These are phyloP conservation scores for Asbolus verrucosus DNA, from an alignment of 1,140 invertebrate species.

Conservation along the genomic window DNA sequence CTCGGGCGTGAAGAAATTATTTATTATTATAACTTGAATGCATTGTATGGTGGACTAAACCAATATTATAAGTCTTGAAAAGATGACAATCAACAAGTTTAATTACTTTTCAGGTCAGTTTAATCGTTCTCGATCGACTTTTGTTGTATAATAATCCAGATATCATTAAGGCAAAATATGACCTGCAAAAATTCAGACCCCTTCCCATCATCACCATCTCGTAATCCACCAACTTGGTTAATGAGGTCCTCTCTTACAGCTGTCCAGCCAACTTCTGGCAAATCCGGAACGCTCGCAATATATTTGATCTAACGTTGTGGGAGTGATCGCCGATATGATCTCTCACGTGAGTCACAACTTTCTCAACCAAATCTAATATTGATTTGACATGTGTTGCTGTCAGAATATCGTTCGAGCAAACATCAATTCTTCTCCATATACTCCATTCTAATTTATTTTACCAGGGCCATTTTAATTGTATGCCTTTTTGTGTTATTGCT, in stretches of 20 bases:
- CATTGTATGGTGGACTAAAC: conserved; percentile 48
- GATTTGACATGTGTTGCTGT: conserved; percentile 36
- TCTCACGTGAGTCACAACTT: conserved; percentile 16
- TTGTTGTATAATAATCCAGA: conserved; percentile 48
- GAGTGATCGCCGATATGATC: conserved; percentile 19
- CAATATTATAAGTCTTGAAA: conserved; percentile 50
- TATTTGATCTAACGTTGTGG: conserved; percentile 18
- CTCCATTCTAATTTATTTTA: conserved; percentile 27
- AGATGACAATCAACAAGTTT: conserved; percentile 53
- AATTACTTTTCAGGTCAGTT: conserved; percentile 53
- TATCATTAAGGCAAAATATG: conserved; percentile 49
- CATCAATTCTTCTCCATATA: background rate
- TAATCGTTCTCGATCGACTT: conserved; percentile 48
- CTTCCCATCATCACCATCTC: background rate
- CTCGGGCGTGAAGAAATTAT: conserved; percentile 47
- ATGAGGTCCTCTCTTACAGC: conserved; percentile 11
- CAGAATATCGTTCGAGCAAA: conserved; percentile 23
- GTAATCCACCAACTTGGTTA: conserved; percentile 4
- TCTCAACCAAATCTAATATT: conserved; percentile 22
- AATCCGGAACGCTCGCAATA: background rate
- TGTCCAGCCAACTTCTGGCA: background rate
- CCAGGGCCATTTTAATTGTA: conserved; percentile 36
- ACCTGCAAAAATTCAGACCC: conserved; percentile 37
- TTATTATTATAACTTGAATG: conserved; percentile 50
- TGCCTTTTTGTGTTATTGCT: conserved; percentile 27